phyloP scores from a whole-genome alignment of 1,140 invertebrate species.

The Brevipalpus yothersi region DNA sequence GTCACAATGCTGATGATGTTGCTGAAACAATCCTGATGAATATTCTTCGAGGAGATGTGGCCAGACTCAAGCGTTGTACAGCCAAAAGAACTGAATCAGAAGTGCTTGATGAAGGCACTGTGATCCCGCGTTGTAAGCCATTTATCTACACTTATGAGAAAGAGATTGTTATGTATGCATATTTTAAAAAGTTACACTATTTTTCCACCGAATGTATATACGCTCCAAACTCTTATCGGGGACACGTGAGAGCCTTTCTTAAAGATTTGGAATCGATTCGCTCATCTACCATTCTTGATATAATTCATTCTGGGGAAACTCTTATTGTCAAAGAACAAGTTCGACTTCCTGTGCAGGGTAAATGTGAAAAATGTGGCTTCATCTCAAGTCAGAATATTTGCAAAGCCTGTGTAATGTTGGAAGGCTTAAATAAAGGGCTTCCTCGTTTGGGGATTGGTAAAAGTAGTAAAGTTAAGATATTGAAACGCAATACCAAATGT shows the following conservation, averaged over 20 bases:
- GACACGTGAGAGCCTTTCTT: conserved; percentile 66
- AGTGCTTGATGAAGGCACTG: neutral
- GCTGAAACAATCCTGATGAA: conserved; percentile 98
- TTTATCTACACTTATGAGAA: conserved; percentile 98
- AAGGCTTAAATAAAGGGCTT: conserved; percentile 78
- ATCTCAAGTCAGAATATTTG: conserved; percentile 87
- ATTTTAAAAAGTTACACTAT: conserved; percentile 89
- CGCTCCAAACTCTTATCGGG: conserved; percentile 91
- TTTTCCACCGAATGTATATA: conserved; percentile 98
- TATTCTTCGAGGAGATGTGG: conserved; percentile 81
- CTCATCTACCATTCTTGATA: conserved; percentile 80
- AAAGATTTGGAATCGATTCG: conserved; percentile 89
- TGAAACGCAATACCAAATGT: neutral
- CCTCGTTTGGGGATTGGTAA: conserved; percentile 27
- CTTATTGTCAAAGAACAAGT: conserved; percentile 52
- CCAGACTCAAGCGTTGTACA: conserved; percentile 38
- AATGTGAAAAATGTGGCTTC: conserved; percentile 66
- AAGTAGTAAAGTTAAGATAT: conserved; percentile 9
- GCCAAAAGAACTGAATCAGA: conserved; percentile 10
- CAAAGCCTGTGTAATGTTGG: conserved; percentile 83
- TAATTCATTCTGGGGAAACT: conserved; percentile 86
- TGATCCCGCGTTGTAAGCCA: conserved; percentile 76
- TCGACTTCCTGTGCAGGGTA: conserved; percentile 47
- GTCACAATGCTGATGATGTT: conserved; percentile 98
- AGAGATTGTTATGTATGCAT: conserved; percentile 99